phyloP scores from a whole-genome alignment of 2,888 invertebrate genomes.

The Serripes groenlandicus region DNA sequence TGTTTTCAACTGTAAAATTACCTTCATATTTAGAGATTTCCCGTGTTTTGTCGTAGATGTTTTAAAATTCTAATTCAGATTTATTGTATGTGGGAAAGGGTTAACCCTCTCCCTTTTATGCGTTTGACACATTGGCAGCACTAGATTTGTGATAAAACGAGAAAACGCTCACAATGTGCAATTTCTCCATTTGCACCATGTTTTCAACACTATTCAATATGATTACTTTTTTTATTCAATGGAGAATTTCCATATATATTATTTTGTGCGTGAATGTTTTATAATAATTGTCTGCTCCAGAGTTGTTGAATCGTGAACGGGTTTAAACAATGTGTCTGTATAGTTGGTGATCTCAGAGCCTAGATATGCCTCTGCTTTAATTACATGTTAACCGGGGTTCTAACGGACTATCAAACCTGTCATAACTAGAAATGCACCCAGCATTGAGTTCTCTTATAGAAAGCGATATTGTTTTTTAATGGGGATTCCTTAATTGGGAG shows the following conservation, averaged over 20 bases:
- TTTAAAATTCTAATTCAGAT: too few species aligned
- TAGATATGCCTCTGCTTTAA: too few species aligned
- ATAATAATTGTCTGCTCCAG: too few species aligned
- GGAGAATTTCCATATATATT: too few species aligned
- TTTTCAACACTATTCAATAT: not conserved
- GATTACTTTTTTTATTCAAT: too few species aligned
- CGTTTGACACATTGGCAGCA: too few species aligned
- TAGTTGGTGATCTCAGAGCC: too few species aligned
- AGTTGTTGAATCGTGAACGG: too few species aligned
- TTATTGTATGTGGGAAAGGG: too few species aligned
- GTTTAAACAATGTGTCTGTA: too few species aligned
- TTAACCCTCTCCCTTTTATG: too few species aligned
- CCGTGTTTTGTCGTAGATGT: not conserved
- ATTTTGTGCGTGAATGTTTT: too few species aligned
- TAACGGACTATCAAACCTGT: conserved; percentile 15
- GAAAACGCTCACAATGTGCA: not conserved
- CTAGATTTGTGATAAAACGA: not conserved
- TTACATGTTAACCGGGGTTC: not conserved
- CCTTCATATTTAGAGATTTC: not conserved
- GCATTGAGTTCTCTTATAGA: conserved; percentile 17
- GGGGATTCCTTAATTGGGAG: conserved; percentile 31
- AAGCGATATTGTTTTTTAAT: conserved; percentile 34
- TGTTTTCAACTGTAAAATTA: not conserved
- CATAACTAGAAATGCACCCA: conserved; percentile 16
- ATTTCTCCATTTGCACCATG: not conserved